phyloP scores from a whole-genome alignment of 35 echinoderm and acorn worm genomes.

The Patiria miniata region DNA sequence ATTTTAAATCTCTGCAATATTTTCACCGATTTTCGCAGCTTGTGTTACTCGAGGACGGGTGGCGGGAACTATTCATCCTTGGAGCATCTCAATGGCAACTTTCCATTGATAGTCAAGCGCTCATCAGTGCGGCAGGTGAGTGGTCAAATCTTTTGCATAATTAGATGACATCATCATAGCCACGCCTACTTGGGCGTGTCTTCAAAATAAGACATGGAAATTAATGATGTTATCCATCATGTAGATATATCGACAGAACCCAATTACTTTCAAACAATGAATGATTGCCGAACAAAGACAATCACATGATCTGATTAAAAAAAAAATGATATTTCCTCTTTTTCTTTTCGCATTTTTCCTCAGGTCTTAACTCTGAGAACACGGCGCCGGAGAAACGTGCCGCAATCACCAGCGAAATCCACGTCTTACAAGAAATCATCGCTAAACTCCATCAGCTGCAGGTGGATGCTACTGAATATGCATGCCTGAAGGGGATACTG shows the following conservation, averaged over 20 bases:
- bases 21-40: slow-evolving; percentile 40
- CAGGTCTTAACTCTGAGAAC: slow-evolving; percentile 79
- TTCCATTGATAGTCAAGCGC: slow-evolving; percentile 52
- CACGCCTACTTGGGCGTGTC: not conserved
- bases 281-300: too few species aligned
- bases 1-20: too few species aligned
- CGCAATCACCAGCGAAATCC: slow-evolving; percentile 81
- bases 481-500: slow-evolving; percentile 96
- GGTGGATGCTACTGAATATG: slow-evolving; percentile 93
- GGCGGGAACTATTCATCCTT: slow-evolving; percentile 91
- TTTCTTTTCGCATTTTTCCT: not conserved
- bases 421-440: slow-evolving; percentile 89
- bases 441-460: slow-evolving; percentile 84
- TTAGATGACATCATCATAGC: not conserved
- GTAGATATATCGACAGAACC: too few species aligned
- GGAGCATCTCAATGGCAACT: slow-evolving; percentile 94
- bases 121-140: slow-evolving; percentile 88
- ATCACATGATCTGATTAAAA: too few species aligned
- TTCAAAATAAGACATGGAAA: not conserved
- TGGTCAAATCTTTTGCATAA: not conserved
- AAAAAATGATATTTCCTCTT: not conserved
- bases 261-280: too few species aligned
- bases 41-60: slow-evolving; percentile 74
- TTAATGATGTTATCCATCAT: too few species aligned
- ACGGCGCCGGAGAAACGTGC: slow-evolving; percentile 85